Evolutionary conservation across 1,140 invertebrate genomes (phyloP), one percentile per base, ranked within the genome.

Genomic region (Leptonema lineaticorne): DNA sequence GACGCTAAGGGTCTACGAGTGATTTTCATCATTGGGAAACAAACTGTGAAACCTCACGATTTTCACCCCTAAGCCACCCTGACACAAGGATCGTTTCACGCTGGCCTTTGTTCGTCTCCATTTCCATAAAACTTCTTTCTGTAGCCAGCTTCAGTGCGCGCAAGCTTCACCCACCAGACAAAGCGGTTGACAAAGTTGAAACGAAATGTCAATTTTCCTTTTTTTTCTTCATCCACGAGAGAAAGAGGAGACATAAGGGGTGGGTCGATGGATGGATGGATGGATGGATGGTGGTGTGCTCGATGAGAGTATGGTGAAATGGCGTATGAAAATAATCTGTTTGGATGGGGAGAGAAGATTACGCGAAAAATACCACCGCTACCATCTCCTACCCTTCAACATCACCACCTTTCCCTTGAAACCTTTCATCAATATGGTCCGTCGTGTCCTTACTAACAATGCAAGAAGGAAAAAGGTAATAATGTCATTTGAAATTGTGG

Each of bases 141-240:
- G 65, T 63, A 58, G 28, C n/a, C n/a, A n/a, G n/a, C n/a, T n/a
- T n/a, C n/a, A n/a, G n/a, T n/a, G n/a, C n/a, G n/a, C n/a, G n/a
- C n/a, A n/a, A n/a, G n/a, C n/a, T n/a, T n/a, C n/a, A n/a, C n/a
- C n/a, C 53, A 14, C 37, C 69, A 67, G 69, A 70, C 69, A 70
- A 70, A 70, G 65, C 64, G 60, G 69, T 70, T 70, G 69, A 70
- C 69, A 70, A 70, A 70, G 64, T 70, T 70, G 69, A 70, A 63
- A 64, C 69, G 69, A 70, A 70, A 70, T 70, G 69, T 70, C 69
- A 70, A 70, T 70, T 70, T 70, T 70, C 63, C 26, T 37, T 53
- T 26, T 70, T 69, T 70, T 70, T 62, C 45, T 26, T 41, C 16
- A 6, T 33, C 30, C 2, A 2, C 2, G 37, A 4, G 16, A 41